A percentile compares a stretch with the other conserved stretches of the same genome.
Conservation (phyloP, 2,113 vertebrate genomes). For the Axis porcinus region DNA sequence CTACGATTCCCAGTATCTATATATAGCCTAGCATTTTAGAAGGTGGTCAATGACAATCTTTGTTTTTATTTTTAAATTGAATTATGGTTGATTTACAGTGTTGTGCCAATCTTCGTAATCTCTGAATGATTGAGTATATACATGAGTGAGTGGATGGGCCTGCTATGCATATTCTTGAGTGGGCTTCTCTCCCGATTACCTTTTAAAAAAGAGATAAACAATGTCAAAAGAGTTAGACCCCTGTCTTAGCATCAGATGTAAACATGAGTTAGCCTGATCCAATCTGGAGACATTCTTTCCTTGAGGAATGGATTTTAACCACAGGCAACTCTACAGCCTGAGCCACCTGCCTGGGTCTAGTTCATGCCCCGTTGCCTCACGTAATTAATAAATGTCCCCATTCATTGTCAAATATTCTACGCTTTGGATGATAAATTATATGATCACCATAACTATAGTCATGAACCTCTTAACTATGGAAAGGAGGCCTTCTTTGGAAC, state of each 20-base stretch:
- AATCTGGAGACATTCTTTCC: background rate
- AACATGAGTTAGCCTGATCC: background rate
- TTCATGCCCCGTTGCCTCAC: background rate
- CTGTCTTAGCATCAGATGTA: background rate
- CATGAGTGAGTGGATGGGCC: background rate
- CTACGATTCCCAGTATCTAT: background rate
- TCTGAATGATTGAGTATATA: background rate
- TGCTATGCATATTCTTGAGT: background rate
- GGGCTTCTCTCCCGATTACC: background rate
- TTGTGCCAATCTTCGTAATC: background rate
- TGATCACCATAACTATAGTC: background rate
- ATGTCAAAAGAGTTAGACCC: background rate
- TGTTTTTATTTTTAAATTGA: background rate
- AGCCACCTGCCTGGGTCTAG: background rate
- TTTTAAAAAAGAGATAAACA: background rate
- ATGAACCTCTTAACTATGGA: background rate
- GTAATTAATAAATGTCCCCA: background rate
- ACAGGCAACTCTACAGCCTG: background rate
- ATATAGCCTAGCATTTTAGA: background rate
- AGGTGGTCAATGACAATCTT: background rate
- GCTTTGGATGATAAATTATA: background rate
- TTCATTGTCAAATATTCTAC: background rate
- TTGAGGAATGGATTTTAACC: background rate
- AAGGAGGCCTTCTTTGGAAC: background rate
- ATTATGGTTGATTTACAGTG: background rate